Evolutionary conservation across 2,113 vertebrate species (phyloP), one percentile per base, ranked within the genome.

Genomic region (Plectropomus leopardus): DNA sequence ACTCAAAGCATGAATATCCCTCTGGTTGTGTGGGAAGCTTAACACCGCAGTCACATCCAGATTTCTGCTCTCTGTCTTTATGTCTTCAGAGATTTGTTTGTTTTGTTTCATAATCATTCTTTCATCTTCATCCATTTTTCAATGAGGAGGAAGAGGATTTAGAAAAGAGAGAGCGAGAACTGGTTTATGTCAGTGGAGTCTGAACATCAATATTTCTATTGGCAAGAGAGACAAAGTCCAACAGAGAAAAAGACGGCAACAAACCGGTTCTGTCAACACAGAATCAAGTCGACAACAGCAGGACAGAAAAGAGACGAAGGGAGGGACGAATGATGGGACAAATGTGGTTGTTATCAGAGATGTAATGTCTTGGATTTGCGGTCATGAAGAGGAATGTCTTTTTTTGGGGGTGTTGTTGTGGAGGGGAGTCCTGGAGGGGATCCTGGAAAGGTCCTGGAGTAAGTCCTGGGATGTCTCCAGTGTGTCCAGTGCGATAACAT

Each of bases 171-270:
- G 34, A 65, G 40, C 57, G 34, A 65, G 23, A 86, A 86, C 85
- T 67, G 81, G 69, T 84, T 86, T 80, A 36, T 66, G 54, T 57
- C 59, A 7, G 23, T 4, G 24, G 26, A 54, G 47, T 45, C 23
- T 36, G 67, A 72, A n/a, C 75, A 67, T 80, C 48, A 72, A 84
- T 88, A 72, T 89, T 91, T 89, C 65, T 72, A 36, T 53, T 91
- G 89, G 87, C 83, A 86, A 70, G 15, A 57, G 45, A 72, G 68
- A 71, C 66, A 32, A 32, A 76, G 74, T 76, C 85, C 76, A 60
- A 73, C 57, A 66, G 50, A 51, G 53, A 61, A 54, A 36, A 82
- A 54, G 8, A 11, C 42, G 10, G 61, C 26, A 34, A 11, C 76
- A 82, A 86, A 88, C 87, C 21, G 44, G 85, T 86, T 91, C 72